These are phyloP conservation scores for Podarcis raffonei DNA, from an alignment of 2,113 vertebrate species.

Conservation along the genomic window DNA sequence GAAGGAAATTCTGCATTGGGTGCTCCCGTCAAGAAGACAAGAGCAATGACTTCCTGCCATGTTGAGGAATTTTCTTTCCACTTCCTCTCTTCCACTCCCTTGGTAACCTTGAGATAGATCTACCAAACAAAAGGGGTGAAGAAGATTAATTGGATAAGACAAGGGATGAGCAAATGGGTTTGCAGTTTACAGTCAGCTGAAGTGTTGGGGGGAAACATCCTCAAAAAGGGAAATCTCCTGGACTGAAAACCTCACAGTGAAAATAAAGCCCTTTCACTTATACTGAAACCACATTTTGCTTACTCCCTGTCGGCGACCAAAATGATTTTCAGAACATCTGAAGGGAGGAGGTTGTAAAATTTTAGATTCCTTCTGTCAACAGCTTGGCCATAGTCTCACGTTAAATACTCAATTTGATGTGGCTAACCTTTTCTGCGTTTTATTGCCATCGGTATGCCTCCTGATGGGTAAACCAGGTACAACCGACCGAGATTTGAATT, in stretches of 20 bases:
- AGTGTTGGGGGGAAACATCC: background rate
- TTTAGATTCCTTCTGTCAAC: constrained; percentile 45
- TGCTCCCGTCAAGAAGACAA: background rate
- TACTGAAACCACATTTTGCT: constrained; percentile 5
- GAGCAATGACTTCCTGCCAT: background rate
- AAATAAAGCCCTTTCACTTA: background rate
- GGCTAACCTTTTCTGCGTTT: constrained; percentile 5
- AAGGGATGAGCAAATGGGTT: constrained; percentile 18
- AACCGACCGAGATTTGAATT: background rate
- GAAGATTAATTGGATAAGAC: background rate
- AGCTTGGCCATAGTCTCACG: constrained; percentile 26
- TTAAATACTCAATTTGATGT: constrained; percentile 28
- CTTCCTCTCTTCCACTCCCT: background rate
- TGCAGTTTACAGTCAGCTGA: background rate
- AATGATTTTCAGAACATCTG: constrained; percentile 16
- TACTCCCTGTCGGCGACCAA: constrained; percentile 45
- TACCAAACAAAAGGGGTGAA: background rate
- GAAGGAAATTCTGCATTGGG: background rate
- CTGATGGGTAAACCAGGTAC: constrained; percentile 44
- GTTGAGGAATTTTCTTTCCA: constrained; percentile 4
- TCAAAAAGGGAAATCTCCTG: background rate
- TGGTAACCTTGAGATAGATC: constrained; percentile 16
- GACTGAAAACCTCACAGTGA: background rate
- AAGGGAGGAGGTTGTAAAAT: constrained; percentile 41
- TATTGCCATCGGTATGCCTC: constrained; percentile 1